These are phyloP conservation scores for Columbina picui DNA, from an alignment of 2,113 vertebrate species.

Conservation along the genomic window DNA sequence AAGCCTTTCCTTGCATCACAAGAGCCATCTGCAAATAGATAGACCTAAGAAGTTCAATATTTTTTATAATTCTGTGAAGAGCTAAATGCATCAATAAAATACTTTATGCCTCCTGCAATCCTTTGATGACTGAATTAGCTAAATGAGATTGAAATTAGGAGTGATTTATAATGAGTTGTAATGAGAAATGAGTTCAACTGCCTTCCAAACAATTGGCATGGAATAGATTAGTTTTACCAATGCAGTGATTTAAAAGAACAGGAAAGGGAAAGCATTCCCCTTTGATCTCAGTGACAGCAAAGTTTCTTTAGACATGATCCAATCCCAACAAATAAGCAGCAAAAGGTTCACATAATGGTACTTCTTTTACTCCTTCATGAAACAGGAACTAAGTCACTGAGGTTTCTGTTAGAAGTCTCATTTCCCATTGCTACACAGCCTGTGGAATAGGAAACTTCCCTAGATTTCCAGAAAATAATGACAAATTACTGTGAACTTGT, in stretches of 20 bases:
- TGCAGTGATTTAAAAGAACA: not conserved
- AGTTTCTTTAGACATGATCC: not conserved
- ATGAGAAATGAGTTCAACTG: not conserved
- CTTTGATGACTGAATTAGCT: conserved; percentile 54
- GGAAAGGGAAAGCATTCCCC: not conserved
- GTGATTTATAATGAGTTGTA: not conserved
- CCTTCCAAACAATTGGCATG: conserved; percentile 6
- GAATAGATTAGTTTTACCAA: conserved; percentile 19
- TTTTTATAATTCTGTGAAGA: conserved; percentile 1
- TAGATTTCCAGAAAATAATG: not conserved
- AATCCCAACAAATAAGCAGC: not conserved
- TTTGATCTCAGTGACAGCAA: not conserved
- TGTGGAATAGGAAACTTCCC: not conserved
- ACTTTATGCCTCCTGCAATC: not conserved
- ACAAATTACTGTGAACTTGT: not conserved
- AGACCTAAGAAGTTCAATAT: not conserved
- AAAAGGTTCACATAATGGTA: not conserved
- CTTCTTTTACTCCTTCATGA: not conserved
- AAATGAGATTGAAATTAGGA: conserved; percentile 38
- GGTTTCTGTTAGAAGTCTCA: not conserved
- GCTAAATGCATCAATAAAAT: conserved; percentile 28
- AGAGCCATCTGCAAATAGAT: not conserved
- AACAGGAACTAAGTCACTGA: not conserved
- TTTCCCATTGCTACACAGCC: not conserved
- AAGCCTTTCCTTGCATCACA: not conserved